Evolutionary conservation across 2,888 invertebrate species (phyloP).

Genomic region (Volucella inanis): DNA sequence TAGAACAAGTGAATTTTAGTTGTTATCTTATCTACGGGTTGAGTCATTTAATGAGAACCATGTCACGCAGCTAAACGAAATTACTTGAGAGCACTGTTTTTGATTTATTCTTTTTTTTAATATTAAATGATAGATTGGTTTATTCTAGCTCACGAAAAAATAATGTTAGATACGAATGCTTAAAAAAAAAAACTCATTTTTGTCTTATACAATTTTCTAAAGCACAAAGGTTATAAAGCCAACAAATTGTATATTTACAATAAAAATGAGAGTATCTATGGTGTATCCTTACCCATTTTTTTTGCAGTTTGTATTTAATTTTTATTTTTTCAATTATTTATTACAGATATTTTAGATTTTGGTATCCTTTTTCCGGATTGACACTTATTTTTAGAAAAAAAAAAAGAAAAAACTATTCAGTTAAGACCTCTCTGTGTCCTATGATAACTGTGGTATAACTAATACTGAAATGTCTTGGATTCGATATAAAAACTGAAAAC

Average conservation of each 20-base stretch:
- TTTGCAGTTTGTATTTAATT: not conserved
- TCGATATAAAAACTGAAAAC: conserved; percentile 28
- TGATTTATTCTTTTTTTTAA: too few relatives aligned
- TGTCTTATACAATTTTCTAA: not conserved
- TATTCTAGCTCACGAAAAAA: too few relatives aligned
- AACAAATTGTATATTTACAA: conserved; percentile 20
- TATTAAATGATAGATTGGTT: too few relatives aligned
- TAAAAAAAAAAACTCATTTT: conserved; percentile 12
- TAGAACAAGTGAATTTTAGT: not conserved
- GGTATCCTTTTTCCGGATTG: not conserved
- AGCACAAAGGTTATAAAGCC: conserved; percentile 37
- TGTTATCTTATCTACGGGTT: conserved; percentile 25
- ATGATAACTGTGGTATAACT: conserved; percentile 25
- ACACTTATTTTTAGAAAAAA: not conserved
- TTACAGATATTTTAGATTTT: too few relatives aligned
- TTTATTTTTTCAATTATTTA: too few relatives aligned
- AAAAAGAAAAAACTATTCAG: not conserved
- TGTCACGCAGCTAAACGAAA: too few relatives aligned
- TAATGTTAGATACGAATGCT: not conserved
- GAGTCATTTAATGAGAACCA: conserved; percentile 1
- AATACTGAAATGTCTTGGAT: not conserved
- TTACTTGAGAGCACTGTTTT: too few relatives aligned
- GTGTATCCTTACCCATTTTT: conserved; percentile 53
- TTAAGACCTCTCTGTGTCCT: conserved; percentile 7
- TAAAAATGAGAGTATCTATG: not conserved